phyloP scores from a whole-genome alignment of 92 coral and sea anemone species.

The Siderastrea radians region DNA sequence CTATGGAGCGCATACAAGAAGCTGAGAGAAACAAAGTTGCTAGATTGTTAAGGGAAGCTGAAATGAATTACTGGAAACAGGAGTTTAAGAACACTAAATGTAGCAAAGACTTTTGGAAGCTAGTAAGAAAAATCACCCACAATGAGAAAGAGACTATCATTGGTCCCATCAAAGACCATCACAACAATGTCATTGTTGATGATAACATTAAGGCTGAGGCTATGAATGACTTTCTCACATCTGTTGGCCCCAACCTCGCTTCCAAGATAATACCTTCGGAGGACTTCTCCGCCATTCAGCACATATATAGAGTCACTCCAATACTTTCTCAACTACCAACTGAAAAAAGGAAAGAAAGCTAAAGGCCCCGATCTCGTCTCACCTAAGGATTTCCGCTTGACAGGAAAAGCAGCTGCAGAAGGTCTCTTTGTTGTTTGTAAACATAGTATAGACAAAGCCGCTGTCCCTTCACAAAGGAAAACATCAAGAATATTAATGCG shows the following conservation, averaged over 20 bases:
- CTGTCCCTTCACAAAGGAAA: slow-evolving; percentile 68
- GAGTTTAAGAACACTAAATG: slow-evolving; percentile 31
- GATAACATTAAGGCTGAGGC: slow-evolving; percentile 46
- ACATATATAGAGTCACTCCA: slow-evolving; percentile 42
- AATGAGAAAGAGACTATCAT: slow-evolving; percentile 28
- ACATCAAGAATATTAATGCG: slow-evolving; percentile 69
- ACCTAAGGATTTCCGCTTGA: slow-evolving; percentile 59
- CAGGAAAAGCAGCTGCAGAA: slow-evolving; percentile 41
- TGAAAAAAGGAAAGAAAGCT: slow-evolving; percentile 52
- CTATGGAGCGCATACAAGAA: background rate
- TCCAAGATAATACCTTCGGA: slow-evolving; percentile 34
- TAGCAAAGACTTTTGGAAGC: slow-evolving; percentile 53
- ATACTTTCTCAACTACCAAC: slow-evolving; percentile 35
- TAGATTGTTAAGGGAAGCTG: slow-evolving; percentile 46
- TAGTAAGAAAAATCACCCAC: slow-evolving; percentile 49
- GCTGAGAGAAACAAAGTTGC: slow-evolving; percentile 42
- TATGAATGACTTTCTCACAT: slow-evolving; percentile 55
- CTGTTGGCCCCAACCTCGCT: slow-evolving; percentile 52
- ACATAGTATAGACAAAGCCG: slow-evolving; percentile 42
- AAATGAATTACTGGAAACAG: slow-evolving; percentile 63
- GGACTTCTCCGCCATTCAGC: background rate
- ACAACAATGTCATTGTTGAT: slow-evolving; percentile 33
- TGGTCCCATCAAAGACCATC: slow-evolving; percentile 64
- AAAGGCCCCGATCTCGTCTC: slow-evolving; percentile 52
- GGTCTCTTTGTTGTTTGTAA: slow-evolving; percentile 46